A percentile compares a stretch with the other conserved stretches of the same genome.
Conservation (phyloP, 1,140 invertebrate genomes). For the Pentalonia nigronervosa region DNA sequence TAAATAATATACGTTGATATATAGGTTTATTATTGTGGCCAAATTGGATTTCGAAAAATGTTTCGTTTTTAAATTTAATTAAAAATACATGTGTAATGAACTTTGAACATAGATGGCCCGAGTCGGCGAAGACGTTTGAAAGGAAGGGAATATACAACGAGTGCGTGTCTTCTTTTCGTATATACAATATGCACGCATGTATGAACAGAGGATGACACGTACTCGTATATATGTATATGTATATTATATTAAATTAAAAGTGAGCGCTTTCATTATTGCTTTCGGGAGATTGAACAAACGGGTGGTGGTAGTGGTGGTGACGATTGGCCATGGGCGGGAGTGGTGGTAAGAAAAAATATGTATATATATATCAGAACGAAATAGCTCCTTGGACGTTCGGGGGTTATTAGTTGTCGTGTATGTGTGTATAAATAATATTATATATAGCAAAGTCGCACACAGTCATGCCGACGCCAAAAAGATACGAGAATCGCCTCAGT, state of each 20-base stretch:
- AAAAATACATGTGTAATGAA: neutral
- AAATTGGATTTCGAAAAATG: neutral
- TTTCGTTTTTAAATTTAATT: neutral
- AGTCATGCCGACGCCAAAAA: slow-evolving; percentile 27
- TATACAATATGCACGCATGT: too few species aligned
- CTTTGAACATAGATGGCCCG: neutral
- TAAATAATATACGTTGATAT: neutral
- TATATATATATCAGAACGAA: neutral
- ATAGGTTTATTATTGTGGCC: neutral
- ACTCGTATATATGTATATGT: neutral
- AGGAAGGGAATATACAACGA: neutral
- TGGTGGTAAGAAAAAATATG: too few species aligned
- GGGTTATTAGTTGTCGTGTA: slow-evolving; percentile 15
- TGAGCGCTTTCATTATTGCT: neutral
- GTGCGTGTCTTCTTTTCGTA: neutral
- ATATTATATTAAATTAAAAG: slow-evolving; percentile 20
- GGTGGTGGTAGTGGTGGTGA: too few species aligned
- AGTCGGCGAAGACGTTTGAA: neutral
- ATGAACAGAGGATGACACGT: neutral
- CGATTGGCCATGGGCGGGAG: neutral
- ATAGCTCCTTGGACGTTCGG: neutral
- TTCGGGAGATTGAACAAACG: neutral
- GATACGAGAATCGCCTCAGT: slow-evolving; percentile 28
- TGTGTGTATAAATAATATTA: neutral
- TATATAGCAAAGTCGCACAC: neutral